Percentiles rank a stretch among this genome's conserved stretches.
Conservation (phyloP, 1,140 invertebrate genomes). For the Leptinotarsa defecta region DNA sequence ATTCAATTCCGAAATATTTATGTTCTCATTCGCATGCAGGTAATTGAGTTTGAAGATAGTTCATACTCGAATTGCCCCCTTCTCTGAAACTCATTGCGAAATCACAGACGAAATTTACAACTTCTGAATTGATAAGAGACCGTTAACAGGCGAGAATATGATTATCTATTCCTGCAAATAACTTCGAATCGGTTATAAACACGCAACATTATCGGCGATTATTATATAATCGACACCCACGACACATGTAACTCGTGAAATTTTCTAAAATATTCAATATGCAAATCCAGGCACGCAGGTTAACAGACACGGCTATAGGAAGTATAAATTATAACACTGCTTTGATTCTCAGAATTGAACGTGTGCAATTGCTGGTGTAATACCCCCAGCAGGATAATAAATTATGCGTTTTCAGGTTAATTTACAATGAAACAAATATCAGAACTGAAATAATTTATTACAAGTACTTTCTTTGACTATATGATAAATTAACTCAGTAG, state of each 20-base stretch:
- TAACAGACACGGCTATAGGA: conserved; percentile 18
- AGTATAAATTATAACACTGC: conserved; percentile 25
- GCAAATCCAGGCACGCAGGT: conserved; percentile 13
- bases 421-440: neutral
- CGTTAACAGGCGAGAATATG: neutral
- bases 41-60: too few relatives aligned
- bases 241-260: conserved; percentile 12
- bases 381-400: neutral
- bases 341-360: conserved; percentile 16
- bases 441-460: neutral
- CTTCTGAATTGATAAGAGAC: neutral
- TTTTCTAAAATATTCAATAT: conserved; percentile 24
- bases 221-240: conserved; percentile 27
- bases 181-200: conserved; percentile 1
- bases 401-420: neutral
- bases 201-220: conserved; percentile 5
- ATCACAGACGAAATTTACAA: neutral
- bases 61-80: neutral
- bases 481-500: too few relatives aligned
- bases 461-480: too few relatives aligned
- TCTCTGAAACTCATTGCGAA: neutral
- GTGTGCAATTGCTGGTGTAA: neutral
- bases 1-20: too few relatives aligned
- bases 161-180: neutral
- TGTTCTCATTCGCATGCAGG: too few relatives aligned